These are phyloP conservation scores for Anoplolepis gracilipes DNA, from an alignment of 1,140 invertebrate genomes.

Conservation along the genomic window DNA sequence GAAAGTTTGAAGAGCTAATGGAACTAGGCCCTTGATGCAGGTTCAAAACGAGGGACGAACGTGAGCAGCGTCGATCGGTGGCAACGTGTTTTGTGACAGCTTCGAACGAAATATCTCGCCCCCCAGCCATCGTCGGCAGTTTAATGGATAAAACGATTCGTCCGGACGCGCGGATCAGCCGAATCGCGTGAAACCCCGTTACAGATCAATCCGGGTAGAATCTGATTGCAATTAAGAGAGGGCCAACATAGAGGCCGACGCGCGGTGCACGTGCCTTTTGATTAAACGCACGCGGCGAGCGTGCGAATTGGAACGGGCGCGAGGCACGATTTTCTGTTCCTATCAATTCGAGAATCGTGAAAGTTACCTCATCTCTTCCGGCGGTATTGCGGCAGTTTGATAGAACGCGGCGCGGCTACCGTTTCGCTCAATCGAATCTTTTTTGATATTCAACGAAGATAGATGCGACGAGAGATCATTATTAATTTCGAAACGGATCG, in stretches of 20 bases:
- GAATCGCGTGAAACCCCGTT: conserved; percentile 53
- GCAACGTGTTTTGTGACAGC: conserved; percentile 37
- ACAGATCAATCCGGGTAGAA: conserved; percentile 57
- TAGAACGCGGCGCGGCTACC: conserved; percentile 22
- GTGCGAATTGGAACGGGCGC: conserved; percentile 59
- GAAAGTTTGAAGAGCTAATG: conserved; percentile 22
- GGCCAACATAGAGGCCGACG: conserved; percentile 38
- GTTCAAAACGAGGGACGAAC: conserved; percentile 36
- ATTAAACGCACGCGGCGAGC: conserved; percentile 56
- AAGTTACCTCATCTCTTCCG: conserved; percentile 52
- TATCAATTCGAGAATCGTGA: conserved; percentile 57
- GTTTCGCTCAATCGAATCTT: conserved; percentile 24
- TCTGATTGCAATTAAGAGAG: conserved; percentile 65
- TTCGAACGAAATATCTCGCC: conserved; percentile 35
- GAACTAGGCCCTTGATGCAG: conserved; percentile 5
- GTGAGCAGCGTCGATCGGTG: neutral
- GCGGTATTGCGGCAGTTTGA: conserved; percentile 40
- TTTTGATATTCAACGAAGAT: neutral
- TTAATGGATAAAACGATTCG: conserved; percentile 63
- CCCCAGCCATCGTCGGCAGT: conserved; percentile 3
- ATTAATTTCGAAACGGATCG: conserved; percentile 35
- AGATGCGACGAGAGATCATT: conserved; percentile 31
- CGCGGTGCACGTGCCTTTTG: conserved; percentile 52
- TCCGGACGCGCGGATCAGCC: conserved; percentile 39
- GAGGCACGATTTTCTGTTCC: conserved; percentile 57